Conservation (phyloP, 2,113 vertebrate genomes). For the Cyprinodon brontotheroides region DNA sequence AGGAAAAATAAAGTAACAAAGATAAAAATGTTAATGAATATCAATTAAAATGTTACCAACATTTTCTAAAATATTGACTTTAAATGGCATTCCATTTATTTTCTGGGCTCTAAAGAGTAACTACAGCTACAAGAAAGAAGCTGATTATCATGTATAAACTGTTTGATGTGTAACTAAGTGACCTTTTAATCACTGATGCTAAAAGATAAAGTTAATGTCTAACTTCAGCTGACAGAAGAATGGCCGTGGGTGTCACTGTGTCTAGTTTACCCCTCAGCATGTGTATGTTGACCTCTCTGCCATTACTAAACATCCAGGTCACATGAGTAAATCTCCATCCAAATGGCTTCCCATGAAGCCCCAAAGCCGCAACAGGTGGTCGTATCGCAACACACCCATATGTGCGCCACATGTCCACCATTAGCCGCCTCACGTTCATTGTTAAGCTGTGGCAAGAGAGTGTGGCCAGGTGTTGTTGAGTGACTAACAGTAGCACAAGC, state of each 20-base stretch:
- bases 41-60: too few relatives aligned
- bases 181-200: background rate
- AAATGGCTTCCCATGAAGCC: conserved; percentile 8
- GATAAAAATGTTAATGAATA: too few relatives aligned
- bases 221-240: conserved; percentile 35
- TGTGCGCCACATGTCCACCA: conserved; percentile 65
- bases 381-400: conserved; percentile 41
- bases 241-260: conserved; percentile 5
- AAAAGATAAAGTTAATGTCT: conserved; percentile 26
- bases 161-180: background rate
- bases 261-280: background rate
- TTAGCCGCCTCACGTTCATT: conserved; percentile 33
- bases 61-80: too few relatives aligned
- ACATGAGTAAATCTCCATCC: conserved; percentile 43
- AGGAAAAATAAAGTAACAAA: too few relatives aligned
- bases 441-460: background rate
- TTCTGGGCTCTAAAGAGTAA: background rate
- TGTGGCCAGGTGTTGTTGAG: conserved; percentile 30
- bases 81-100: too few relatives aligned
- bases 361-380: conserved; percentile 72
- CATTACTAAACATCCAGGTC: conserved; percentile 49
- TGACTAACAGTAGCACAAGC: conserved; percentile 50
- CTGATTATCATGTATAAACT: background rate
- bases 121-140: background rate
- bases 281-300: conserved; percentile 34